Evolutionary conservation across 2,113 vertebrate genomes (phyloP), one percentile per base, ranked within the genome.

Genomic region (Oceanites oceanicus): DNA sequence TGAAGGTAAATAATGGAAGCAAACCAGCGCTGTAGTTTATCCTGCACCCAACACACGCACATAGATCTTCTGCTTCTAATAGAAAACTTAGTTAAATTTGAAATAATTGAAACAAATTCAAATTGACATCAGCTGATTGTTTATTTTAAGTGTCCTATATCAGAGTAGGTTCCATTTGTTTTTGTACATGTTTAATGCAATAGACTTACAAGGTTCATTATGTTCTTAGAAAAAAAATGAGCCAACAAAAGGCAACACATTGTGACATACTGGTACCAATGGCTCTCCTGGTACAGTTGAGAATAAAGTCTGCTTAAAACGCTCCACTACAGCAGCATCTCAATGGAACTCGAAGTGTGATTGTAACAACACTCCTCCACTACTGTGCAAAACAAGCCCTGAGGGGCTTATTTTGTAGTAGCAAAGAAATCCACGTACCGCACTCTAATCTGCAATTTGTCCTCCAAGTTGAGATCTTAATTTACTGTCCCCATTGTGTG

Each of bases 71-170:
- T 68, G 6, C 67, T 80, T 36, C 42, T 34, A 17, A 8, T 5
- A 25, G 40, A 68, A 86, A 50, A 73, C 14, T 6, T 6, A 7
- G 21, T 56, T 76, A n/a, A 4, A 21, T 18, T 40, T 52, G 32
- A 92, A 96, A 94, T 91, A 87, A 95, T 5, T 18, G 67, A 77
- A 92, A 71, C 49, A 19, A 58, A 38, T 42, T 59, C 40, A 50
- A 15, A 44, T 72, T 82, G 49, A 92, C 89, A 92, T 75, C 87
- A 95, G 93, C 67, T 94, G 86, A 38, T 66, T 83, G 81, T 97
- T 97, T 97, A 97, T 97, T 89, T 70, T 70, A 88, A 15, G 75
- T 94, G 55, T 78, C 81, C 50, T 88, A 15, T 90, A 94, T 59
- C 72, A 21, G 56, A 83, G 79, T 25, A 94, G 74, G 67, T 91